These are phyloP conservation scores for Sporophila hypoxantha DNA, from an alignment of 2,113 vertebrate species.

Conservation along the genomic window DNA sequence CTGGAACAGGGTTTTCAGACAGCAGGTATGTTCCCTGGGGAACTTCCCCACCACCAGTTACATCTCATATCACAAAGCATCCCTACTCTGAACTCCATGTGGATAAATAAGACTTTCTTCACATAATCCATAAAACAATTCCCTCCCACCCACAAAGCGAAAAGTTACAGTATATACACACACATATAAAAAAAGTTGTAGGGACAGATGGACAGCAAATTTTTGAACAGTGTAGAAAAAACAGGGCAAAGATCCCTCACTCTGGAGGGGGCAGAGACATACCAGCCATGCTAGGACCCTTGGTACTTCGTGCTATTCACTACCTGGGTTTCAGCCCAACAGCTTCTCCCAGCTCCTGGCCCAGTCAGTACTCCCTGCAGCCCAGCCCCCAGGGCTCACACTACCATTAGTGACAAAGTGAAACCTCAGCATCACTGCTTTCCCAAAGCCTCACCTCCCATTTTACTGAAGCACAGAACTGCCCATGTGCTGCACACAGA, in stretches of 20 bases:
- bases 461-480: not conserved
- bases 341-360: not conserved
- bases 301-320: rapidly evolving
- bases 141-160: not conserved
- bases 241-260: not conserved
- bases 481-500: rapidly evolving
- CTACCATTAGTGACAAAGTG: not conserved
- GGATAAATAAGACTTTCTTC: conserved; percentile 57
- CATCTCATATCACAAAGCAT: conserved; percentile 12
- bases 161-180: conserved; percentile 45
- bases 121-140: conserved; percentile 5
- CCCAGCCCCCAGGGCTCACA: not conserved
- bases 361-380: not conserved
- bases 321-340: not conserved
- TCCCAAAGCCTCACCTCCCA: not conserved
- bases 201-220: conserved; percentile 11
- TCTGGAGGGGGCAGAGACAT: not conserved
- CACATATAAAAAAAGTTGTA: conserved; percentile 18
- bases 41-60: conserved; percentile 16
- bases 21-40: not conserved
- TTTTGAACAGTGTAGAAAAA: conserved; percentile 17
- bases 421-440: not conserved
- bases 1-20: conserved; percentile 23
- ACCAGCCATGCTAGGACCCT: not conserved
- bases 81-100: not conserved